These are phyloP conservation scores for Batillaria attramentaria DNA, from an alignment of 1,140 invertebrate species.

Conservation along the genomic window DNA sequence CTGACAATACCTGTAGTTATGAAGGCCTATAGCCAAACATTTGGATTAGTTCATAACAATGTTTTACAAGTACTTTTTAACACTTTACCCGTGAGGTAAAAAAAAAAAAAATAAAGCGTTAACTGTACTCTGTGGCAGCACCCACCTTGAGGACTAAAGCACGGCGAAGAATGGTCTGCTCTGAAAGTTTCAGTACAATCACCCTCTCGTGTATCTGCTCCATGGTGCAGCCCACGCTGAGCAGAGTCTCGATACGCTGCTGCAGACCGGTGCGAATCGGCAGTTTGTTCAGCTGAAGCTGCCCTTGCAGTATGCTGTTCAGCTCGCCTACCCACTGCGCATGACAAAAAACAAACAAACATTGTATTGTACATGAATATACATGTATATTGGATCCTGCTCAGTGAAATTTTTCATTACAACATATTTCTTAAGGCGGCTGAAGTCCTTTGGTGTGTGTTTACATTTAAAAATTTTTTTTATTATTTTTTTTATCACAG, in stretches of 20 bases:
- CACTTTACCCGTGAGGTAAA: too few species aligned
- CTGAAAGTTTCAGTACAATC: constrained; percentile 14
- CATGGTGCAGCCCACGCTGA: constrained; percentile 24
- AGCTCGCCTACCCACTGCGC: constrained; percentile 23
- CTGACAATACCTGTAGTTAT: too few species aligned
- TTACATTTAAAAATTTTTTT: too few species aligned
- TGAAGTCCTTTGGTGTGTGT: not conserved
- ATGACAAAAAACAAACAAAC: not conserved
- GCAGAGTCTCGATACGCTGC: constrained; percentile 21
- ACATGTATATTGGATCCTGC: not conserved
- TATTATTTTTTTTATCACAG: too few species aligned
- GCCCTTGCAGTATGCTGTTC: constrained; percentile 10
- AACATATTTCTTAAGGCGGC: not conserved
- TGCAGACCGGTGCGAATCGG: constrained; percentile 7
- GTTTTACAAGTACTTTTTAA: too few species aligned
- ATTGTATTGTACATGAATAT: not conserved
- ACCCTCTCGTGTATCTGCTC: constrained; percentile 21
- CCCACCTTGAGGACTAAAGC: not conserved
- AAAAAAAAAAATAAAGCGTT: too few species aligned
- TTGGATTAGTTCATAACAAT: too few species aligned
- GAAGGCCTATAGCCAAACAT: too few species aligned
- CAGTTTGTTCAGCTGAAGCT: not conserved
- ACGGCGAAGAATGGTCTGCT: constrained; percentile 6
- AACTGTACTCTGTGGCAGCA: too few species aligned
- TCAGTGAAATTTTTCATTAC: not conserved